Conservation (phyloP, 2,888 invertebrate genomes). For the Polydesmus complanatus region DNA sequence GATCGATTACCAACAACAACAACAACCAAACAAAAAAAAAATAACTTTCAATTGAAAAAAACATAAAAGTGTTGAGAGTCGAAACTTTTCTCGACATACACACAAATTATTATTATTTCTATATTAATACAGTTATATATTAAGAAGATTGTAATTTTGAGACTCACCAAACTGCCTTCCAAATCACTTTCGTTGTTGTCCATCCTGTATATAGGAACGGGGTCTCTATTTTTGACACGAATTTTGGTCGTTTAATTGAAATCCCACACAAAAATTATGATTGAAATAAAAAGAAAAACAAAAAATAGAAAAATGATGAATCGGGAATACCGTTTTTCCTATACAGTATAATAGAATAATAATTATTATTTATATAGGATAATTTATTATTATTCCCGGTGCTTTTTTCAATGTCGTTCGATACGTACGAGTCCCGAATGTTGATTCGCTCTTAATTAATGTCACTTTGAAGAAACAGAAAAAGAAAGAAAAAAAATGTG, state of each 20-base stretch:
- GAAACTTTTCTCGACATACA: too few species aligned
- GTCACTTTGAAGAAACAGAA: background rate
- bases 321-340: background rate
- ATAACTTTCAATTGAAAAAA: too few species aligned
- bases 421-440: background rate
- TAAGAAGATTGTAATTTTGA: too few species aligned
- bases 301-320: background rate
- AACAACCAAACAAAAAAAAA: too few species aligned
- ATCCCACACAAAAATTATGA: constrained; percentile 16
- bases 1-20: too few species aligned
- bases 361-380: too few species aligned
- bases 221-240: constrained; percentile 77
- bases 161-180: constrained; percentile 63
- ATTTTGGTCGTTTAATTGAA: constrained; percentile 48
- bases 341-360: too few species aligned
- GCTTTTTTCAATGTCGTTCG: too few species aligned
- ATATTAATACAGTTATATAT: too few species aligned
- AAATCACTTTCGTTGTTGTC: constrained; percentile 56
- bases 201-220: constrained; percentile 67
- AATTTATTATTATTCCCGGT: too few species aligned
- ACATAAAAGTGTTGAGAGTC: too few species aligned
- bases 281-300: background rate
- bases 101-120: too few species aligned
- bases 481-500: background rate
- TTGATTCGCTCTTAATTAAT: background rate